Conservation (phyloP, 2,113 vertebrate genomes). For the Myrmecobius fasciatus region DNA sequence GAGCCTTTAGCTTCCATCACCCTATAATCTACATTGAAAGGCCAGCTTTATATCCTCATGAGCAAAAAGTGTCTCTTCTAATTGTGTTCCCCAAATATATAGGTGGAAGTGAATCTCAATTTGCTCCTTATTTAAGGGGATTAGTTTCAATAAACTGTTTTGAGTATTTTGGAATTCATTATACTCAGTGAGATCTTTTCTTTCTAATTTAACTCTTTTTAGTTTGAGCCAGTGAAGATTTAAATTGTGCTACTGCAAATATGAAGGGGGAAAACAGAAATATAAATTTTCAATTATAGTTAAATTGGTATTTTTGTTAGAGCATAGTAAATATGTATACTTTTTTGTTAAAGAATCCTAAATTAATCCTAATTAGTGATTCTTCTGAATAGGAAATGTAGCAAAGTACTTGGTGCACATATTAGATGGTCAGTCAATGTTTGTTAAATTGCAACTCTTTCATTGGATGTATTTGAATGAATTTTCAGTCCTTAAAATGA, state of each 20-base stretch:
- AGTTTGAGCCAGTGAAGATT: slow-evolving; percentile 56
- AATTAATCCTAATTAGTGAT: background rate
- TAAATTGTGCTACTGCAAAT: slow-evolving; percentile 27
- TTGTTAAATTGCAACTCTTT: background rate
- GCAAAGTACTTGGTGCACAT: background rate
- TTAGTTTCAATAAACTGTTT: slow-evolving; percentile 83
- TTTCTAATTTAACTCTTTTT: slow-evolving; percentile 63
- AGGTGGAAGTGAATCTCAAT: slow-evolving; percentile 85
- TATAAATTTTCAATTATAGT: slow-evolving; percentile 50
- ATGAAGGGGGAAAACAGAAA: slow-evolving; percentile 28
- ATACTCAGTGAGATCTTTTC: slow-evolving; percentile 60
- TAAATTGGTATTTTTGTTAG: background rate
- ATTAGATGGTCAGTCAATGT: background rate
- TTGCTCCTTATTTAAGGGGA: slow-evolving; percentile 84
- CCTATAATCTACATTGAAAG: slow-evolving; percentile 65
- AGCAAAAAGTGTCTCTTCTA: slow-evolving; percentile 84
- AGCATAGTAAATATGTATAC: slow-evolving; percentile 3
- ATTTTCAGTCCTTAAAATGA: slow-evolving; percentile 11
- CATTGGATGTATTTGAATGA: slow-evolving; percentile 24
- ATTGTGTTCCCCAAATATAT: slow-evolving; percentile 78
- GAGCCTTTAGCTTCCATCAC: slow-evolving; percentile 59
- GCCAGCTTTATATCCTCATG: slow-evolving; percentile 66
- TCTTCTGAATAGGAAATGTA: background rate
- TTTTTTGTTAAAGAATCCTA: background rate
- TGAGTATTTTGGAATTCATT: slow-evolving; percentile 74